phyloP scores from a whole-genome alignment of 2,113 vertebrate genomes.

The Lophochroa leadbeateri region DNA sequence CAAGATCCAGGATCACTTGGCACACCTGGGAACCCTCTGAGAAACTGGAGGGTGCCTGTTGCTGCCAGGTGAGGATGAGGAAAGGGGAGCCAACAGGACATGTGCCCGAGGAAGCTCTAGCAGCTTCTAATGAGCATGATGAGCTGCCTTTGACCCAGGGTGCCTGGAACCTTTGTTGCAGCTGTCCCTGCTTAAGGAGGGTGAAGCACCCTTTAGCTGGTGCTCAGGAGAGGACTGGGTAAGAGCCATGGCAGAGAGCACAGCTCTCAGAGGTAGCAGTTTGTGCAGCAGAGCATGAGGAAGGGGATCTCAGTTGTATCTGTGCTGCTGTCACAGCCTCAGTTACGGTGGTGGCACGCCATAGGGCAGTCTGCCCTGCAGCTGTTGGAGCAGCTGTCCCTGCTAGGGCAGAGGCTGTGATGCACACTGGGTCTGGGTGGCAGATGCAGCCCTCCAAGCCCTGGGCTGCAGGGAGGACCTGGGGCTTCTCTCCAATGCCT shows the following conservation, averaged over 20 bases:
- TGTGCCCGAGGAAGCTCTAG: not conserved
- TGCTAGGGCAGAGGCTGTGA: not conserved
- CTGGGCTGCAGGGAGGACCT: not conserved
- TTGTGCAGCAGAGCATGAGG: not conserved
- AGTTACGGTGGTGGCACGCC: fast-evolving
- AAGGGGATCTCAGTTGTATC: fast-evolving
- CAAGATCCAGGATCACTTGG: not conserved
- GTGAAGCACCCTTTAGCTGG: fast-evolving
- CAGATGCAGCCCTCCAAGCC: not conserved
- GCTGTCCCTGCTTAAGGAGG: not conserved
- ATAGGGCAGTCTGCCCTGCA: not conserved
- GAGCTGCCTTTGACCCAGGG: not conserved
- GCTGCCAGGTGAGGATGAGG: not conserved
- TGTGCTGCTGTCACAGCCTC: not conserved
- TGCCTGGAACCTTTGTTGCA: not conserved
- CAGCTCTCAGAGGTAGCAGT: fast-evolving
- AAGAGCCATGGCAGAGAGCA: not conserved
- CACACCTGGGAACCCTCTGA: not conserved
- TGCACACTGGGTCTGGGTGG: not conserved
- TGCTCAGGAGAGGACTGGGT: not conserved
- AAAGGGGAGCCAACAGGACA: not conserved
- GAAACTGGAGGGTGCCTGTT: not conserved
- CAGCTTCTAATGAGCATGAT: not conserved
- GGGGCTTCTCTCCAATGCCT: not conserved
- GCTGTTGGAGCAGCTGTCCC: not conserved